Evolutionary conservation across 2,113 vertebrate species (phyloP), one percentile per base, ranked within the genome.

Genomic region (Stomatorhinus ivindoensis): DNA sequence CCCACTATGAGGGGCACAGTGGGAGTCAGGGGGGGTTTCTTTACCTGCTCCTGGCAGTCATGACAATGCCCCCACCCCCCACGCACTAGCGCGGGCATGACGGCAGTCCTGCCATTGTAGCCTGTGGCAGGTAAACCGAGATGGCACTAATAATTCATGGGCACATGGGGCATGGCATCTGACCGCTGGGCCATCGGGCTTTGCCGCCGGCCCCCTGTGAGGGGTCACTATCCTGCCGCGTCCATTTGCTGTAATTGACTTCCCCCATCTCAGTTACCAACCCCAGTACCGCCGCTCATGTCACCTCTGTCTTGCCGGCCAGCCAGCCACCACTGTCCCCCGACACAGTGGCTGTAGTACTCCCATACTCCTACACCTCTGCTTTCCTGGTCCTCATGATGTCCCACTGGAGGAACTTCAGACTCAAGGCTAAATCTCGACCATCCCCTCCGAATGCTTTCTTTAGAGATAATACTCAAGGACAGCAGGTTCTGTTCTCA

Each of bases 121-220:
- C 65, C 47, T 84, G 58, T 90, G 84, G 90, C 91, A 90, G 88
- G 95, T 96, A 96, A 96, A 31, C 17, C 86, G 96, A 96, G 95
- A 95, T 86, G 90, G 89, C 92, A 93, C 93, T 91, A 96, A 96
- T 96, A 95, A 96, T 96, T 96, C 90, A 96, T 96, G 94, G 92
- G 51, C 76, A 90, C 91, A 90, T 90, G 51, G 91, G 91, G 91
- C 89, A 92, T 93, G 92, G 91, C 93, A 93, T 93, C 92, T 91
- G 90, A 91, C 92, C 89, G 89, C 87, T 90, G 82, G 69, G 93
- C 89, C 93, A 90, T 91, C 90, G 89, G 92, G 92, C 91, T 89
- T 90, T 92, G 91, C 90, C 89, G 89, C 90, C 58, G 92, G 93
- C 94, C 93, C 93, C 94, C 92, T 91, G 92, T 90, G 92, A 92